Conservation (phyloP, 2,797 vertebrate genomes). For the Melanotaenia pygmaea region DNA sequence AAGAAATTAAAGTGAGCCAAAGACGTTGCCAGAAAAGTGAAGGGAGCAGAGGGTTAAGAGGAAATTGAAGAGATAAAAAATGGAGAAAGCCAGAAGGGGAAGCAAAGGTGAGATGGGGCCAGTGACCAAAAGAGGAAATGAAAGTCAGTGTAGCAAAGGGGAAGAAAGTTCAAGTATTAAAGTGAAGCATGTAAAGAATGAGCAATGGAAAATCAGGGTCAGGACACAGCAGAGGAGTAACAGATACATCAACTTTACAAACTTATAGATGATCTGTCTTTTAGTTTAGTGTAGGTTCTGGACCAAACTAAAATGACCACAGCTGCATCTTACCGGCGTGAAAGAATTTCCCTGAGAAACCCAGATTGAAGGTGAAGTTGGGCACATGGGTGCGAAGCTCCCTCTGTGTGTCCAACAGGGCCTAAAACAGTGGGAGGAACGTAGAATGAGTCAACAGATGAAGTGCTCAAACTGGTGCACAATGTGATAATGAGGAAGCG, state of each 20-base stretch:
- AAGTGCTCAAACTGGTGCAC: constrained; percentile 38
- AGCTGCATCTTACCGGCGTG: constrained; percentile 89
- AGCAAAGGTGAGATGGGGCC: constrained; percentile 35
- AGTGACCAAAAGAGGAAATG: constrained; percentile 54
- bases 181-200: constrained; percentile 24
- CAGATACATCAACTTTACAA: constrained; percentile 7
- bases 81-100: constrained; percentile 24
- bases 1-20: background rate
- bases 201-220: constrained; percentile 5
- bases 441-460: constrained; percentile 38
- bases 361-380: constrained; percentile 99
- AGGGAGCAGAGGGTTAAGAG: constrained; percentile 3
- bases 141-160: constrained; percentile 30
- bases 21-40: background rate
- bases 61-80: constrained; percentile 50
- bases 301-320: background rate
- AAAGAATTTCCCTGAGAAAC: constrained; percentile 99
- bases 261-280: background rate
- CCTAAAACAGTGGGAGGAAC: constrained; percentile 79
- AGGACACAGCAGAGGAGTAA: background rate
- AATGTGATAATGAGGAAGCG: constrained; percentile 51
- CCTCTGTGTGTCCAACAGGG: constrained; percentile 92
- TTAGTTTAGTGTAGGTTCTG: background rate
- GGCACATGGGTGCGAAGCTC: constrained; percentile 94
- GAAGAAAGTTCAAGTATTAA: constrained; percentile 38